A percentile compares a stretch with the other conserved stretches of the same genome.
phyloP scores from a whole-genome alignment of 2,113 vertebrate species.

The Smithornis capensis region DNA sequence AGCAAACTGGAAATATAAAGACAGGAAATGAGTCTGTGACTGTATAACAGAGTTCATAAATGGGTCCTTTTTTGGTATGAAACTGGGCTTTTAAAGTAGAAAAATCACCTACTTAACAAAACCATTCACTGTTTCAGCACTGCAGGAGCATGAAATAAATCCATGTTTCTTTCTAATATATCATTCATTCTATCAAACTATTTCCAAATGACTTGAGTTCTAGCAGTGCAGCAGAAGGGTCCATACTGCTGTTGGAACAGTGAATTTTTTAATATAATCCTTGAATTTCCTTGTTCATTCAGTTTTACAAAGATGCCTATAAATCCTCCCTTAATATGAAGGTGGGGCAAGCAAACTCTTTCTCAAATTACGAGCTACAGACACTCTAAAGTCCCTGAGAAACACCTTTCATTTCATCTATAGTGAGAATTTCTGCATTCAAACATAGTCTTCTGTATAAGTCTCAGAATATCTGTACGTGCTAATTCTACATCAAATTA shows the following conservation, averaged over 20 bases:
- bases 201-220: constrained; percentile 41
- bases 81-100: constrained; percentile 65
- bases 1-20: constrained; percentile 70
- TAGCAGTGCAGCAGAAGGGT: constrained; percentile 2
- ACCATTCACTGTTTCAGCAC: constrained; percentile 57
- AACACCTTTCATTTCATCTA: not conserved
- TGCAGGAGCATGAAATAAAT: constrained; percentile 67
- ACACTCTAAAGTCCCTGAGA: not conserved
- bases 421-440: not conserved
- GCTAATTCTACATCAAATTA: not conserved
- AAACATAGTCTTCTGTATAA: not conserved
- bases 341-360: not conserved
- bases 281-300: constrained; percentile 19
- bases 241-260: not conserved
- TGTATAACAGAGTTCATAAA: constrained; percentile 69
- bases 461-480: not conserved
- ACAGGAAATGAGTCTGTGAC: constrained; percentile 72
- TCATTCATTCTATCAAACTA: constrained; percentile 51
- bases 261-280: constrained; percentile 2
- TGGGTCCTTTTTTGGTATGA: constrained; percentile 65
- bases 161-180: constrained; percentile 62
- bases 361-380: not conserved
- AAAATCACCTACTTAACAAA: constrained; percentile 69
- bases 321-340: constrained; percentile 13
- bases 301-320: not conserved